Conservation (phyloP, 2,888 invertebrate genomes). For the Philereme vetulata region DNA sequence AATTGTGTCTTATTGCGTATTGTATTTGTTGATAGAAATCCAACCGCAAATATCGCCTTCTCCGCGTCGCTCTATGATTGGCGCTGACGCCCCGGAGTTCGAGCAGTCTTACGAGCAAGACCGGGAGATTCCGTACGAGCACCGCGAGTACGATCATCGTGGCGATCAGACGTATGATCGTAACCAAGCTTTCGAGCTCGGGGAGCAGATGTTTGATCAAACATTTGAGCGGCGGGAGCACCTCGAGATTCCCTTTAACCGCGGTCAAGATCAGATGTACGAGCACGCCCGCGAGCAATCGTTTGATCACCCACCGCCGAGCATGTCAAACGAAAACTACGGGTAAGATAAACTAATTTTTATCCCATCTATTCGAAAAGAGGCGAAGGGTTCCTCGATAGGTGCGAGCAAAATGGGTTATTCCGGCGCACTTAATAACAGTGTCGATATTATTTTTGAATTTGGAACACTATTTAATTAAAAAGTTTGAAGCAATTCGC, state of each 20-base stretch:
- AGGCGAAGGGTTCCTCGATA: too few species aligned
- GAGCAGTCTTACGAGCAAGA: slow-evolving; percentile 8
- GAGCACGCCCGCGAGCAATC: slow-evolving; percentile 4
- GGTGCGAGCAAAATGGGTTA: too few species aligned
- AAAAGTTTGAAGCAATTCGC: too few species aligned
- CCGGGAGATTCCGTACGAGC: slow-evolving; percentile 10
- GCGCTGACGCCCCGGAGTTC: slow-evolving; percentile 8
- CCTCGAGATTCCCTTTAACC: neutral
- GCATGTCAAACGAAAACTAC: slow-evolving; percentile 3
- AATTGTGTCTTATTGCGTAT: neutral
- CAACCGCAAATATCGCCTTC: slow-evolving; percentile 14
- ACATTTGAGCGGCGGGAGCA: neutral
- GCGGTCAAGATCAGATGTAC: neutral
- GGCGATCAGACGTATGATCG: neutral
- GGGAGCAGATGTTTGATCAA: neutral
- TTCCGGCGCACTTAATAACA: neutral
- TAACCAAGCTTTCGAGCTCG: slow-evolving; percentile 7
- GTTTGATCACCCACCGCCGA: slow-evolving; percentile 1
- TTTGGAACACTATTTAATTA: too few species aligned
- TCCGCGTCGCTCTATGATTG: slow-evolving; percentile 5
- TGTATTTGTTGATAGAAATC: slow-evolving; percentile 2
- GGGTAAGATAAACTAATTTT: neutral
- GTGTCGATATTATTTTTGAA: too few species aligned
- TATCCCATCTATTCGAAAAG: neutral
- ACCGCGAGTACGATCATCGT: slow-evolving; percentile 11